Evolutionary conservation across 2,888 invertebrate genomes (phyloP).

Genomic region (Drosophila fungiperda): DNA sequence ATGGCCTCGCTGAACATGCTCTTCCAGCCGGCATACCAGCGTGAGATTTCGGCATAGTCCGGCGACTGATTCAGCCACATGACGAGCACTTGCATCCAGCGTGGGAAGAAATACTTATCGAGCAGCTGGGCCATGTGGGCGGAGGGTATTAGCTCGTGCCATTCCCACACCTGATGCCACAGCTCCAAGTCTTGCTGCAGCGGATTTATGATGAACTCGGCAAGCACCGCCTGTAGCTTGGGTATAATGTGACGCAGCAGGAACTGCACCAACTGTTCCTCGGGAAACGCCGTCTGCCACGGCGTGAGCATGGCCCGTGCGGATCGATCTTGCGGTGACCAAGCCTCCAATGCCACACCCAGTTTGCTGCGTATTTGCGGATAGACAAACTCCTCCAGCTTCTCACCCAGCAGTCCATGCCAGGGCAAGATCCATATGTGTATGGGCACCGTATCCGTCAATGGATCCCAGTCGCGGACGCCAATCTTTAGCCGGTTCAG

Average conservation of each 20-base stretch:
- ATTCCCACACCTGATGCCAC: constrained; percentile 98
- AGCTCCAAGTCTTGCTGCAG: constrained; percentile 92
- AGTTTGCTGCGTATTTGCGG: constrained; percentile 96
- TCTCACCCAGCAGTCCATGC: constrained; percentile 92
- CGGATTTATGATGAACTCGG: constrained; percentile 89
- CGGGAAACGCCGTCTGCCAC: constrained; percentile 92
- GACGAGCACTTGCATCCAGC: constrained; percentile 94
- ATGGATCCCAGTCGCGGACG: constrained; percentile 97
- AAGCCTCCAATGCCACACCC: constrained; percentile 93
- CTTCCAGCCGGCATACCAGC: constrained; percentile 92
- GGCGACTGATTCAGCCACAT: constrained; percentile 97
- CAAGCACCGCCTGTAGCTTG: constrained; percentile 91
- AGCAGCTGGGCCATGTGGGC: constrained; percentile 92
- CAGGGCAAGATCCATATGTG: constrained; percentile 99
- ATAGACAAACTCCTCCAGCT: constrained; percentile 88
- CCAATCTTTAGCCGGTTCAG: constrained; percentile 91
- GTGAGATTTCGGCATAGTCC: constrained; percentile 94
- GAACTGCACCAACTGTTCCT: constrained; percentile 92
- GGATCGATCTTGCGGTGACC: constrained; percentile 98
- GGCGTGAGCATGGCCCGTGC: constrained; percentile 96
- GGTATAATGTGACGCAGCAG: constrained; percentile 95
- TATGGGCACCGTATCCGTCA: constrained; percentile 97
- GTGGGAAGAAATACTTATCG: constrained; percentile 96
- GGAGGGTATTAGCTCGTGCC: constrained; percentile 94
- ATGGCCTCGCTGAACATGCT: constrained; percentile 87